Conservation (phyloP, 2,113 vertebrate species). For the Lepisosteus oculatus region DNA sequence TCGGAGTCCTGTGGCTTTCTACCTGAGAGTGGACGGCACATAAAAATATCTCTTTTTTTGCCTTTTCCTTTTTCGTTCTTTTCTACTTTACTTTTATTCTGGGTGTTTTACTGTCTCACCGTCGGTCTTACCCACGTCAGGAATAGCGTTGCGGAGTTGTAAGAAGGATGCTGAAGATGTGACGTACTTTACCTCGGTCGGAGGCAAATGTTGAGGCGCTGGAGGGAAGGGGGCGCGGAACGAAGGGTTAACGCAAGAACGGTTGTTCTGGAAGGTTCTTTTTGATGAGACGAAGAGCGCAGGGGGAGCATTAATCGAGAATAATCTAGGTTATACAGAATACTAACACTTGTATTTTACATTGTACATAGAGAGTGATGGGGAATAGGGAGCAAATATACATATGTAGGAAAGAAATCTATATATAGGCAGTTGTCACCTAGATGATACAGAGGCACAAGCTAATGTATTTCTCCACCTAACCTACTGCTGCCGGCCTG, state of each 20-base stretch:
- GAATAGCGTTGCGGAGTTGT: conserved; percentile 53
- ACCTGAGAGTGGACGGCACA: conserved; percentile 54
- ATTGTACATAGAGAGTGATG: background rate
- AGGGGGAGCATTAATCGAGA: conserved; percentile 42
- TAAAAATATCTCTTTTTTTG: conserved; percentile 17
- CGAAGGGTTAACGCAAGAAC: conserved; percentile 73
- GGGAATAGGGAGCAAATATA: too few species aligned
- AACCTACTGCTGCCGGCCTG: background rate
- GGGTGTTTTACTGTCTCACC: conserved; percentile 41
- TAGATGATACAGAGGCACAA: background rate
- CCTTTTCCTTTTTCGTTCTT: background rate
- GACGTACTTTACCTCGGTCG: conserved; percentile 56
- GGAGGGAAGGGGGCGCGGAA: conserved; percentile 46
- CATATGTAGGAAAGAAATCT: too few species aligned
- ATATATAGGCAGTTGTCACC: background rate
- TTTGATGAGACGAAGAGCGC: conserved; percentile 61
- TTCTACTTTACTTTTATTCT: conserved; percentile 12
- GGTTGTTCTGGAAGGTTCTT: conserved; percentile 84
- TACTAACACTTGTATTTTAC: background rate
- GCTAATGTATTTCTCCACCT: background rate
- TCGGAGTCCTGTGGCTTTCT: conserved; percentile 58
- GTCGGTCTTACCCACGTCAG: conserved; percentile 59
- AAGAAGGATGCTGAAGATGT: conserved; percentile 75
- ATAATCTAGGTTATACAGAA: conserved; percentile 30
- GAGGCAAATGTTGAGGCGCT: conserved; percentile 36